Evolutionary conservation across 2,113 vertebrate genomes (phyloP).

Genomic region (Diglossa brunneiventris): DNA sequence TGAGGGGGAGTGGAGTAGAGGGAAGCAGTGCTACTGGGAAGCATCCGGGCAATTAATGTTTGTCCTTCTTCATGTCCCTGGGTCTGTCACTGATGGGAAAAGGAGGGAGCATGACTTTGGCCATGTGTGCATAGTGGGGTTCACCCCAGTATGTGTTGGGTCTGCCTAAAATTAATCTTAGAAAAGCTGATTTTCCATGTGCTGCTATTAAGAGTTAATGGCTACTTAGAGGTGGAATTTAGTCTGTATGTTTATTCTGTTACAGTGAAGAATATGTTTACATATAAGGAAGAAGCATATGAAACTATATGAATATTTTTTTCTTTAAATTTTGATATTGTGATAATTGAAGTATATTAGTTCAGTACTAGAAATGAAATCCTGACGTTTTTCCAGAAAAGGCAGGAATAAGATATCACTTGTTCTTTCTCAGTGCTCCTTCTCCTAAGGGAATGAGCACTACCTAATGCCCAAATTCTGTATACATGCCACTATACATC

Average conservation of each 20-base stretch:
- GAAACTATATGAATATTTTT: not conserved
- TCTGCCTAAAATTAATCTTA: constrained; percentile 27
- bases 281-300: not conserved
- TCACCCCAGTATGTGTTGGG: not conserved
- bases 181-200: constrained; percentile 7
- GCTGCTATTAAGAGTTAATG: constrained; percentile 39
- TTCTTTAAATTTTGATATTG: not conserved
- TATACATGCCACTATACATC: not conserved
- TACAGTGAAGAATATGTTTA: constrained; percentile 1
- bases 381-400: not conserved
- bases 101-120: not conserved
- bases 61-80: not conserved
- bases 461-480: not conserved
- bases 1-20: not conserved
- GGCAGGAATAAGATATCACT: not conserved
- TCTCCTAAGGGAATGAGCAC: not conserved
- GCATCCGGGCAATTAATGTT: not conserved
- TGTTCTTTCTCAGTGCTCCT: not conserved
- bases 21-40: not conserved
- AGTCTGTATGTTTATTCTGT: constrained; percentile 16
- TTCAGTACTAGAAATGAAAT: not conserved
- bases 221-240: constrained; percentile 10
- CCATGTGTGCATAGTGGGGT: not conserved
- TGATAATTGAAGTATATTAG: not conserved
- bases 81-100: not conserved